phyloP scores from a whole-genome alignment of 2,113 vertebrate genomes.

The Tyrannus savana region DNA sequence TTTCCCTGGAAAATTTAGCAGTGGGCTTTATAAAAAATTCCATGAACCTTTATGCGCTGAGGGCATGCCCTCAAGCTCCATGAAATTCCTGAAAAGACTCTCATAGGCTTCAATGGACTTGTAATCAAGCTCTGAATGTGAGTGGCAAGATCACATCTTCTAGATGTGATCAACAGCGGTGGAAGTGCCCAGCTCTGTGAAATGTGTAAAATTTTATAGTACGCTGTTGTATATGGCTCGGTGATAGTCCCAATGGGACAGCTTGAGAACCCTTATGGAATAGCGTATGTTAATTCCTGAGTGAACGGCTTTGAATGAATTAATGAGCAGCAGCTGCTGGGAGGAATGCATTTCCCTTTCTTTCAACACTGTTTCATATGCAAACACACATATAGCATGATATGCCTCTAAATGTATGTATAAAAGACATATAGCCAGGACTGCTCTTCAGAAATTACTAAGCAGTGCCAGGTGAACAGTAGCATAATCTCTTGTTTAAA shows the following conservation, averaged over 20 bases:
- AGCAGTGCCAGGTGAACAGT: background rate
- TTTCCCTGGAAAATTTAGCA: background rate
- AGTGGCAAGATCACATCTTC: background rate
- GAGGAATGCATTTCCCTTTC: background rate
- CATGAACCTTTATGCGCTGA: background rate
- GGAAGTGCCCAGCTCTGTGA: background rate
- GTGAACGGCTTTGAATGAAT: background rate
- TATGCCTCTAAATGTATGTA: background rate
- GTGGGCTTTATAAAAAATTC: background rate
- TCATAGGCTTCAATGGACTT: background rate
- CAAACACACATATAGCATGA: background rate
- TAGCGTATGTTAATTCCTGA: background rate
- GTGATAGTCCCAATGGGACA: background rate
- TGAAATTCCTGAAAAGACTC: background rate
- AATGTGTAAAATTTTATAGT: background rate
- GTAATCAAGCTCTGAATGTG: background rate
- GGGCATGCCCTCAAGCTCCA: background rate
- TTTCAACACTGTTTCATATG: background rate
- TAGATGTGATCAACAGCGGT: background rate
- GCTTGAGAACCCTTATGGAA: background rate
- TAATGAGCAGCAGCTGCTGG: background rate
- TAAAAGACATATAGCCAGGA: background rate
- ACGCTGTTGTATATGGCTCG: rapidly evolving
- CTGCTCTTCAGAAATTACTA: background rate
- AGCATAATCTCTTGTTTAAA: background rate